Evolutionary conservation across 2,113 vertebrate genomes (phyloP).

Genomic region (Gadus macrocephalus): DNA sequence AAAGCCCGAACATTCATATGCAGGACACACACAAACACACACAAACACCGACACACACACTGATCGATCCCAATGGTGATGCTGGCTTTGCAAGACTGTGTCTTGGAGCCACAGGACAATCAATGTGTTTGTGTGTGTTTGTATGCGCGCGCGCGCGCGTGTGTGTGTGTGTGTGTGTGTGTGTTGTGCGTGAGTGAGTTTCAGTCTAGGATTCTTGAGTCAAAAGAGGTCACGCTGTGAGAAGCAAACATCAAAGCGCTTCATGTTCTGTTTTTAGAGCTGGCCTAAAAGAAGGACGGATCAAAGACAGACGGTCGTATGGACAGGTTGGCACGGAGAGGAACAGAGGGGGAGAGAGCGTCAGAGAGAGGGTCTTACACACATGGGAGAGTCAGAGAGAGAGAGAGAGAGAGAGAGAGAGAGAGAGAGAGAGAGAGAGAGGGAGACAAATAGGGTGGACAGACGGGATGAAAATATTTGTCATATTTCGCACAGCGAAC

Average conservation of each 20-base stretch:
- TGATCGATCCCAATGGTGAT: background rate
- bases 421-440: too few species aligned
- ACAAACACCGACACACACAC: conserved; percentile 7
- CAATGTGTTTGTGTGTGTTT: conserved; percentile 20
- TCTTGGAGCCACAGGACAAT: background rate
- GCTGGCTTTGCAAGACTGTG: conserved; percentile 1
- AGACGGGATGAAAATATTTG: too few species aligned
- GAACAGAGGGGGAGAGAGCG: conserved; percentile 9
- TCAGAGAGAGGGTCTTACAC: too few species aligned
- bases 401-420: too few species aligned
- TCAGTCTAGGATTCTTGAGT: conserved; percentile 55
- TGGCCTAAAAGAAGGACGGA: conserved; percentile 56
- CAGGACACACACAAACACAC: conserved; percentile 25
- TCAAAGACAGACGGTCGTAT: conserved; percentile 51
- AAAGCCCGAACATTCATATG: too few species aligned
- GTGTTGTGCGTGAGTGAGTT: conserved; percentile 17
- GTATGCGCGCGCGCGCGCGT: too few species aligned
- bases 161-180: background rate
- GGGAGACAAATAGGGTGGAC: too few species aligned
- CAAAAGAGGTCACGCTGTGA: conserved; percentile 63
- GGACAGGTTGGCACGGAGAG: conserved; percentile 40
- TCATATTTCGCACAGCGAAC: too few species aligned
- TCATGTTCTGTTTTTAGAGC: conserved; percentile 61
- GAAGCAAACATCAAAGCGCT: conserved; percentile 62
- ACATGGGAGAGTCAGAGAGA: background rate